Evolutionary conservation across 2,888 invertebrate genomes (phyloP).

Genomic region (Acanthosepion pharaonis): DNA sequence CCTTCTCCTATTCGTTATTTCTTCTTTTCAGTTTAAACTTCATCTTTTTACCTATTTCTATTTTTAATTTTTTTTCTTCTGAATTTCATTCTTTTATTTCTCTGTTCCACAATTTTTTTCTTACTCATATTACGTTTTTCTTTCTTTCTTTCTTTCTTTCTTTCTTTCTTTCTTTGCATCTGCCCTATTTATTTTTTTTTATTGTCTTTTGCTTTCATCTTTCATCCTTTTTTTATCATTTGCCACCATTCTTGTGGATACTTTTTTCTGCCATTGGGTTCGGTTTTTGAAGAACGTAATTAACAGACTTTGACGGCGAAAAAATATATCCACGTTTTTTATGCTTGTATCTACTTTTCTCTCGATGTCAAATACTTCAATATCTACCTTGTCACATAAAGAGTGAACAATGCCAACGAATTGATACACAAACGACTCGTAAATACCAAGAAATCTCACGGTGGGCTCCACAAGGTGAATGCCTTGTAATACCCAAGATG

Average conservation of each 20-base stretch:
- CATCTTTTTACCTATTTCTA: not conserved
- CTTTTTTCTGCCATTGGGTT: not conserved
- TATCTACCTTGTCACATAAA: conserved; percentile 33
- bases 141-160: not conserved
- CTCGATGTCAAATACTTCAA: not conserved
- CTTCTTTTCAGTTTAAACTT: not conserved
- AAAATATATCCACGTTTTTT: not conserved
- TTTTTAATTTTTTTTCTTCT: too few relatives aligned
- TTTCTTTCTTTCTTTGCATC: not conserved
- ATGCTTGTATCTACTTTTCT: conserved; percentile 8
- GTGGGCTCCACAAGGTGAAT: conserved; percentile 12
- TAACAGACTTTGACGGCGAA: not conserved
- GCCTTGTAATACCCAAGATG: conserved; percentile 20
- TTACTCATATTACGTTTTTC: not conserved
- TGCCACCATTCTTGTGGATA: not conserved
- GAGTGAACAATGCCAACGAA: conserved; percentile 6
- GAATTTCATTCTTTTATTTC: not conserved
- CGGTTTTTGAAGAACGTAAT: conserved; percentile 33
- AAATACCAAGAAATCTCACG: conserved; percentile 2
- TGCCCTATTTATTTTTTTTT: not conserved
- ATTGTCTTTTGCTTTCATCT: conserved; percentile 13
- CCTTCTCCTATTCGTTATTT: not conserved
- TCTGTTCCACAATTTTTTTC: too few relatives aligned
- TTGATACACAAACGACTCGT: conserved; percentile 8
- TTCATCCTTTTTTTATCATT: not conserved